phyloP scores from a whole-genome alignment of 2,888 invertebrate genomes.

The Linyphia triangularis region DNA sequence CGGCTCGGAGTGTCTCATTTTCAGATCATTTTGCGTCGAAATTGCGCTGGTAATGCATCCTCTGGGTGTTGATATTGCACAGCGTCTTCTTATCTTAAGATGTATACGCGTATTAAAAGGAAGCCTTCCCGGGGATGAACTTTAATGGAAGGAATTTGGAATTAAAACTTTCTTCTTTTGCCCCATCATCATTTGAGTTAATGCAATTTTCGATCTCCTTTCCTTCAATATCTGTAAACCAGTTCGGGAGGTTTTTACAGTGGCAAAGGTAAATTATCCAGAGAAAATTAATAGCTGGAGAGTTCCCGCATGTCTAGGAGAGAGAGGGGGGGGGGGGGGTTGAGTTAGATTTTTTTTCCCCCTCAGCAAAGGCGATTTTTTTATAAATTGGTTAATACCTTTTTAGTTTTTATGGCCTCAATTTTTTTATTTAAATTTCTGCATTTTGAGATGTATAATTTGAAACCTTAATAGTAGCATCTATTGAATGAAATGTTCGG shows the following conservation, averaged over 20 bases:
- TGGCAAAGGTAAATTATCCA: background rate
- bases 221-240: background rate
- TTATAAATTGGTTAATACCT: background rate
- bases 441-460: no score
- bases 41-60: slow-evolving; percentile 34
- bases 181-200: slow-evolving; percentile 42
- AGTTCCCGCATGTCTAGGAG: background rate
- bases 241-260: background rate
- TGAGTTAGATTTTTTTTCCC: no score
- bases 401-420: background rate
- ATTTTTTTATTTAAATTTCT: background rate
- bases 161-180: slow-evolving; percentile 39
- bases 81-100: slow-evolving; percentile 8
- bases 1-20: background rate
- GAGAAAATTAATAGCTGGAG: background rate
- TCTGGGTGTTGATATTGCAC: slow-evolving; percentile 41
- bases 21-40: slow-evolving; percentile 19
- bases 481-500: no score
- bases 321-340: no score
- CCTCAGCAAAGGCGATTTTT: background rate
- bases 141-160: slow-evolving; percentile 32
- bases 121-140: background rate
- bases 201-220: slow-evolving; percentile 51
- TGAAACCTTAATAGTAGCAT: no score
- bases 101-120: slow-evolving; percentile 23